Conservation (phyloP, 2,113 vertebrate genomes). For the Scomber colias region DNA sequence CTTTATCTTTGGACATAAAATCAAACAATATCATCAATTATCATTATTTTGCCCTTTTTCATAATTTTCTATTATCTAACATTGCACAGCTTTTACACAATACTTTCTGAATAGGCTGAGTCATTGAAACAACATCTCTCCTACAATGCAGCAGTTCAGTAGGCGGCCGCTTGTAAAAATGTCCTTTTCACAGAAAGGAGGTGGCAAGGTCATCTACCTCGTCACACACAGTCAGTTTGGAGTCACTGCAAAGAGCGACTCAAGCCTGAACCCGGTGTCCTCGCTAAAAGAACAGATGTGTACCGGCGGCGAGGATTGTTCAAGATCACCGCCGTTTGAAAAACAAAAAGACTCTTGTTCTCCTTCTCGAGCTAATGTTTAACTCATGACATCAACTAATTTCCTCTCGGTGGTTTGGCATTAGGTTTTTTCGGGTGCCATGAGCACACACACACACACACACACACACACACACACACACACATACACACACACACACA, state of each 20-base stretch:
- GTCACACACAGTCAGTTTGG: neutral
- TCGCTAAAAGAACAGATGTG: conserved; percentile 18
- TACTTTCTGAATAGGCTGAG: too few species aligned
- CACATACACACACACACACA: neutral
- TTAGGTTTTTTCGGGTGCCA: neutral
- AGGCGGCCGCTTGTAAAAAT: neutral
- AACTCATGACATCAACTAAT: conserved; percentile 45
- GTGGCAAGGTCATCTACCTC: neutral
- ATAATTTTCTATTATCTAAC: too few species aligned
- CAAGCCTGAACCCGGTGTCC: conserved; percentile 8
- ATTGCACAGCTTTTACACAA: too few species aligned
- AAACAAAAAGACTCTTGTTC: conserved; percentile 53
- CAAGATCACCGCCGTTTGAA: neutral
- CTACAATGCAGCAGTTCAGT: neutral
- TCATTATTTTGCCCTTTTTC: too few species aligned
- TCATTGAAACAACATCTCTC: too few species aligned
- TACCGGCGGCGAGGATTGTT: neutral
- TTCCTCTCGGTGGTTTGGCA: conserved; percentile 38
- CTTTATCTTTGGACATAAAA: too few species aligned
- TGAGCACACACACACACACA: neutral
- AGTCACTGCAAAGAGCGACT: conserved; percentile 5
- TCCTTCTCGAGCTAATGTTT: conserved; percentile 48
- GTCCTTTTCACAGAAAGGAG: neutral
- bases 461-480: neutral
- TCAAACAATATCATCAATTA: too few species aligned